A percentile compares a stretch with the other conserved stretches of the same genome.
These are phyloP conservation scores for Elachura formosa DNA, from an alignment of 2,113 vertebrate genomes.

Conservation along the genomic window DNA sequence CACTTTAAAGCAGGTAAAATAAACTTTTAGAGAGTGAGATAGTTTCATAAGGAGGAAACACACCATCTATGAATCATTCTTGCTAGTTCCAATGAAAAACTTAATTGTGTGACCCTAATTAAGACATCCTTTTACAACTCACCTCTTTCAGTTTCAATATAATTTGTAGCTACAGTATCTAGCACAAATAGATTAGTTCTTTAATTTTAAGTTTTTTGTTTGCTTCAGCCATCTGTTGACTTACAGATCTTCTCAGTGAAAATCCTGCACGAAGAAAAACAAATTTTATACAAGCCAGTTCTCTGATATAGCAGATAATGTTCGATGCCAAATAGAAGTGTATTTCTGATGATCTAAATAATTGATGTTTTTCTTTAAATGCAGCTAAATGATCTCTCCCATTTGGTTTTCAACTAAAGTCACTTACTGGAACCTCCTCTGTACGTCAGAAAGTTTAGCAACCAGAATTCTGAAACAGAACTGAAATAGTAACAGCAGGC, in stretches of 20 bases:
- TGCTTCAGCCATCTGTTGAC: background rate
- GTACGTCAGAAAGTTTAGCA: slow-evolving; percentile 40
- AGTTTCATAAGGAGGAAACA: background rate
- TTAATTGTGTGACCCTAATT: slow-evolving; percentile 5
- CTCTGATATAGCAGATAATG: background rate
- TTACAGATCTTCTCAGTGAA: background rate
- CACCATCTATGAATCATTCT: slow-evolving; percentile 1
- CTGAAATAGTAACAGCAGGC: slow-evolving; percentile 9
- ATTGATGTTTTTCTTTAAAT: slow-evolving; percentile 15
- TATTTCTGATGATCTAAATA: background rate
- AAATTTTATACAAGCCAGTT: background rate
- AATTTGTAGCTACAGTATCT: slow-evolving; percentile 1
- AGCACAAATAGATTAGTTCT: background rate
- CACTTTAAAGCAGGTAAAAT: background rate
- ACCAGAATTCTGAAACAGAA: slow-evolving; percentile 40
- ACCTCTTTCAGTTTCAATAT: background rate
- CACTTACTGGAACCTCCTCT: slow-evolving; percentile 42
- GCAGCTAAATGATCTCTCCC: background rate
- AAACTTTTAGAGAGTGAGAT: background rate
- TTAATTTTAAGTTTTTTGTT: background rate
- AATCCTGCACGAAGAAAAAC: background rate
- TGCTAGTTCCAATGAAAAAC: background rate
- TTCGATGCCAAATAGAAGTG: background rate
- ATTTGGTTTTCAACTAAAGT: background rate
- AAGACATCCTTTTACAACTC: background rate